Base-by-base conservation (phyloP, 2,113 vertebrate species). In the Pandion haliaetus region DNA sequence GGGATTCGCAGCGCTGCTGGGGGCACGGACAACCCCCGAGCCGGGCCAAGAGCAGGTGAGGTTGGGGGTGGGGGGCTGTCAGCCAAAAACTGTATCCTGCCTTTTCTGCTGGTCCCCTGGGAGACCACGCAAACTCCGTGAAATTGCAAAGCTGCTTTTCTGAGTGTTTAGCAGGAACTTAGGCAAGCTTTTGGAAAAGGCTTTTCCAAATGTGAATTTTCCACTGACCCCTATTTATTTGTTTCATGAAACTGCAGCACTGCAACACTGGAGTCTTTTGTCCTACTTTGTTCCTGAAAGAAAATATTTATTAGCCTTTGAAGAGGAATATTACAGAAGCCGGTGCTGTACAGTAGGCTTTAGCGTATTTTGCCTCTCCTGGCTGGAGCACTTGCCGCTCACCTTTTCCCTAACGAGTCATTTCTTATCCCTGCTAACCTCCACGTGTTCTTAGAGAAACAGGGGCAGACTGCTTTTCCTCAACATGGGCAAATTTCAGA, bases 1-100 rank as follows among this genome's bases (percentile, higher is more conserved):
- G 15, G 77, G 32, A 34, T 15, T n/a, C 1, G 2, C 55, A 14
- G 47, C 63, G 0, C 36, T 36, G 61, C 32, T 0, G 8, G 54
- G 49, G 17, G 10, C 50, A 44, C 2, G 1, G 59, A 4, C 36
- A 38, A 3, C 7, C 50, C 42, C 42, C 1, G 2, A 47, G 71
- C 47, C 40, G 8, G 61, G 42, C 31, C 50, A 10, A 25, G 50
- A 58, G 45, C 61, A 1, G 9, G 18, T 9, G 45, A n/a, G 23
- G 54, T 12, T 12, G 36, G 8, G 20, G 34, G 50, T 4, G 19
- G 45, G 63, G 25, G 3, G 9, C 1, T 3, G 0, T 24, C 54
- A 17, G 55, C 44, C 57, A 29, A 16, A 14, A 45, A 17, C 47
- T 23, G 28, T 36, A 17, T 42, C 79, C 36, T 32, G 36, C 36